Base-by-base conservation (phyloP, 2,797 vertebrate species). In the Hippocampus kuda region DNA sequence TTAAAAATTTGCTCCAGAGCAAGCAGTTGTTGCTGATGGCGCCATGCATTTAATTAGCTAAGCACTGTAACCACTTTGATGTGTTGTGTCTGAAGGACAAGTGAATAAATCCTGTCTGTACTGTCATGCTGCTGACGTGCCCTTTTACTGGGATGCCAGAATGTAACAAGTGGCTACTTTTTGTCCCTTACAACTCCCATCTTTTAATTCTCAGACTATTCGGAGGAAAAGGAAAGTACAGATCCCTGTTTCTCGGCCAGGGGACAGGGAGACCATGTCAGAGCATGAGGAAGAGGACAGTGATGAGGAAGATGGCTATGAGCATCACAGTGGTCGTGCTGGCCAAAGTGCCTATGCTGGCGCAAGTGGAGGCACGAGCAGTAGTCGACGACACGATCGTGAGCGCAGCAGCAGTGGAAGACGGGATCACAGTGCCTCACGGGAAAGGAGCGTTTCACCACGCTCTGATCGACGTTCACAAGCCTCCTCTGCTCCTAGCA, bases 221-320 rank as follows among this genome's bases (percentile, higher is more conserved):
- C 91, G 95, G 69, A 92, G 96, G 78, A 98, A 98, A 89, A 94
- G 94, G 84, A 98, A 98, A 90, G 91, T 98, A 71, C 95, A 97
- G 84, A 91, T 97, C 68, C 94, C 95, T 0, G 88, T 93, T 71
- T 88, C 91, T 26, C 93, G 93, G 24, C 90, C 91, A 2, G 91
- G 93, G 1, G 95, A 98, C 49, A 92, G 95, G 56, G 96, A 96
- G 1, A 95, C 94, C 0, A 93, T 92, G 71, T 98, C 95, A 2
- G 95, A 97, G 76, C 93, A 96, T 0, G 97, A 97, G 0, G 96
- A 98, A n/a, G 95, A 95, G 0, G 96, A 99, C 67, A 98, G 94
- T 70, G 96, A 95, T 0, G 96, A 98, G 0, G 95, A 96, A 0
- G 95, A 98, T 15, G 86, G 90, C 24, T 93, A 90, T 0, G 94